phyloP scores from a whole-genome alignment of 2,797 vertebrate species.

The Lithobates sylvaticus region DNA sequence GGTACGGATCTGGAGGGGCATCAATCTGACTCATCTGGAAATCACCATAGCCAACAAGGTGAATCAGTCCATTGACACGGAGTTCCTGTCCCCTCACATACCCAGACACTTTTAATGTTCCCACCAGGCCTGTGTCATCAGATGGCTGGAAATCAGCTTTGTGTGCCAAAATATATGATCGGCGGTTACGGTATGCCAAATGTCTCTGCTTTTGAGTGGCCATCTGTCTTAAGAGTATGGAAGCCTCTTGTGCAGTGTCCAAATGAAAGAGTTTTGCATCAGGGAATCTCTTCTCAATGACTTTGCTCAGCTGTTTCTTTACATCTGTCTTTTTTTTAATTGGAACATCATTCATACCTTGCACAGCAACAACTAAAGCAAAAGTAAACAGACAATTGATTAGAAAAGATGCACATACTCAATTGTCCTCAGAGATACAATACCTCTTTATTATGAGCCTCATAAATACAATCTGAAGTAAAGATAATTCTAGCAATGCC shows the following conservation, averaged over 20 bases:
- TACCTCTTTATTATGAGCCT: no score
- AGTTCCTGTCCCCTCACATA: conserved; percentile 88
- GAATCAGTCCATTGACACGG: conserved; percentile 86
- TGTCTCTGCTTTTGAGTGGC: conserved; percentile 88
- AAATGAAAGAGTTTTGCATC: conserved; percentile 85
- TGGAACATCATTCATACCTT: conserved; percentile 81
- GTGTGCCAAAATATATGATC: conserved; percentile 86
- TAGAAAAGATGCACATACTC: background rate
- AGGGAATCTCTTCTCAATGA: conserved; percentile 86
- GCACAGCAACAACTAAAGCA: conserved; percentile 84
- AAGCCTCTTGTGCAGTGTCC: conserved; percentile 85
- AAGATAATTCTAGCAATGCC: no score
- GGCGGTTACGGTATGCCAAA: conserved; percentile 87
- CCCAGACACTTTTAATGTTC: conserved; percentile 91
- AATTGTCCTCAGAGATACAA: background rate
- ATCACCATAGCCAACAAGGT: conserved; percentile 92
- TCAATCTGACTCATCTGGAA: conserved; percentile 95
- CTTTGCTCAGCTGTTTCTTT: conserved; percentile 82
- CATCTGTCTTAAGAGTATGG: conserved; percentile 86
- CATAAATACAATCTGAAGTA: no score
- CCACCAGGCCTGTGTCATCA: conserved; percentile 74
- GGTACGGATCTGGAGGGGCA: conserved; percentile 85
- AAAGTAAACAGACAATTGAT: background rate
- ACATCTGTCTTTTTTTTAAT: conserved; percentile 88
- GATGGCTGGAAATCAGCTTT: conserved; percentile 79